Conservation (phyloP, 2,797 vertebrate species). For the Microctenopoma lineatum region DNA sequence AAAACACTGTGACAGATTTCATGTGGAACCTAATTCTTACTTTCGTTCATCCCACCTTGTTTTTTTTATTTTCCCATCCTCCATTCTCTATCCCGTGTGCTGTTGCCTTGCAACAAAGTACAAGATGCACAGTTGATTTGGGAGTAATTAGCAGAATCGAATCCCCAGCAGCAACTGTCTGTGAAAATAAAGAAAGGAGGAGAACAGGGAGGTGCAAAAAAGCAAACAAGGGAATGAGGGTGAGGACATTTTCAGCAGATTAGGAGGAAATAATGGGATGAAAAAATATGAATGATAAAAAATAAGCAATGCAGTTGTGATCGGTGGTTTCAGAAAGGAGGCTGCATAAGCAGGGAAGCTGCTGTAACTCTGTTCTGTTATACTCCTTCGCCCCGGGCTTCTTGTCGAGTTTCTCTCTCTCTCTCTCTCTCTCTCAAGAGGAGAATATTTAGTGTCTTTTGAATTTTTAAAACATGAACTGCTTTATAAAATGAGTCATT, state of each 20-base stretch:
- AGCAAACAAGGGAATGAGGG: conserved; percentile 30
- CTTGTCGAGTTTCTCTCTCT: conserved; percentile 17
- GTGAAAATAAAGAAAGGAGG: conserved; percentile 53
- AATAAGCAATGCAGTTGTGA: conserved; percentile 10
- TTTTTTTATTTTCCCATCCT: conserved; percentile 31
- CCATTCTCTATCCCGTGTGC: conserved; percentile 51
- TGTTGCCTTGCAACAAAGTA: conserved; percentile 67
- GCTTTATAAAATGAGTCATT: conserved; percentile 4
- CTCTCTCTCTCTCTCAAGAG: not conserved
- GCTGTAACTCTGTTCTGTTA: conserved; percentile 4
- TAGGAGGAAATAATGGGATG: not conserved
- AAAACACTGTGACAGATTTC: conserved; percentile 12
- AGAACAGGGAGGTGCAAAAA: conserved; percentile 27
- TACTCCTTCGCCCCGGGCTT: not conserved
- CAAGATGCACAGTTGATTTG: conserved; percentile 66
- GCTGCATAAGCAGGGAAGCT: conserved; percentile 13
- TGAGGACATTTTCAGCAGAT: conserved; percentile 5
- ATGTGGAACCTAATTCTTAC: conserved; percentile 13
- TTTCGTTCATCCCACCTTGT: conserved; percentile 34
- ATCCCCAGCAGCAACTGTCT: conserved; percentile 67
- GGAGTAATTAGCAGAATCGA: conserved; percentile 80
- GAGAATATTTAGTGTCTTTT: conserved; percentile 12
- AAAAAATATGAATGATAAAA: conserved; percentile 15
- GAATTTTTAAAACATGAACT: conserved; percentile 3
- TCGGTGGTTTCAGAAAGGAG: not conserved